These are phyloP conservation scores for Linepithema humile DNA, from an alignment of 1,140 invertebrate genomes.

Conservation along the genomic window DNA sequence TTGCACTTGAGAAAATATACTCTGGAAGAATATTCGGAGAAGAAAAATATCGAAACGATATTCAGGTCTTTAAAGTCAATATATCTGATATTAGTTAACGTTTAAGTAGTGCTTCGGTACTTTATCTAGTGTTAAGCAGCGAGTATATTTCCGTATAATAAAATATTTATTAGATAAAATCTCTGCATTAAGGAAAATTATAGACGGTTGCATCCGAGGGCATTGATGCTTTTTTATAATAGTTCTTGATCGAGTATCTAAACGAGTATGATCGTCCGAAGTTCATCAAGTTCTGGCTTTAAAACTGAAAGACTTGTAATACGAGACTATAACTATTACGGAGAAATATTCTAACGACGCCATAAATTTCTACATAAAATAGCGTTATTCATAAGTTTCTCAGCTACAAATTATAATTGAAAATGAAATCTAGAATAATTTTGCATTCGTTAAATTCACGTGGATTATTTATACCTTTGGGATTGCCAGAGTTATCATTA, in stretches of 20 bases:
- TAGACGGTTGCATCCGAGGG: background rate
- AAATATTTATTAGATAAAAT: conserved; percentile 10
- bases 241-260: background rate
- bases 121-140: background rate
- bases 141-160: background rate
- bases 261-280: background rate
- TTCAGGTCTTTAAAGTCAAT: too few species aligned
- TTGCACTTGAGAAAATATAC: background rate
- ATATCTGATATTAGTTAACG: background rate
- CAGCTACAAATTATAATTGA: too few species aligned
- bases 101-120: background rate
- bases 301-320: background rate
- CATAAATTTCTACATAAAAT: background rate
- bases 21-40: background rate
- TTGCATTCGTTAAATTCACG: too few species aligned
- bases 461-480: too few species aligned
- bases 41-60: background rate
- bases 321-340: too few species aligned
- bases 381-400: too few species aligned
- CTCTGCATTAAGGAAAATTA: background rate
- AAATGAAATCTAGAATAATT: too few species aligned
- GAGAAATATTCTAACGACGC: background rate
- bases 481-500: too few species aligned
- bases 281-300: background rate
- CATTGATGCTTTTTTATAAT: background rate